These are phyloP conservation scores for Atta texana DNA, from an alignment of 1,140 invertebrate species.

Conservation along the genomic window DNA sequence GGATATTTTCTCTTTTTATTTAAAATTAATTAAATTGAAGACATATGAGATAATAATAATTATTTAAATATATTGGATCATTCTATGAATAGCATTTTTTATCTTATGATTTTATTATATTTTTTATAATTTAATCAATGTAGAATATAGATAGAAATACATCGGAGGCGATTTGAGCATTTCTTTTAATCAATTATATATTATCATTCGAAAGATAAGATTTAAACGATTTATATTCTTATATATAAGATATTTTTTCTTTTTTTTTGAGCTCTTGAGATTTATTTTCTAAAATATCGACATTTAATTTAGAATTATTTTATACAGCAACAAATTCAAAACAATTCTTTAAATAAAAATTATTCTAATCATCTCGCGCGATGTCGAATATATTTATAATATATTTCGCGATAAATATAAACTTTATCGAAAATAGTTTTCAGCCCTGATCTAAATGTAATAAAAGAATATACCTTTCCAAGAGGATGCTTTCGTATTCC, in stretches of 20 bases:
- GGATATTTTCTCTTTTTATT: no score
- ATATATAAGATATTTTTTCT: neutral
- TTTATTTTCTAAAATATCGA: neutral
- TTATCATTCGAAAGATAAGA: neutral
- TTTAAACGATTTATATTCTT: neutral
- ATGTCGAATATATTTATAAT: neutral
- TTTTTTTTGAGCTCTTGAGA: neutral
- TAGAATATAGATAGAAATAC: neutral
- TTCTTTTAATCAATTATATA: neutral
- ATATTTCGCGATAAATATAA: neutral
- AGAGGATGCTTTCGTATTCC: slow-evolving; percentile 92
- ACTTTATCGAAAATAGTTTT: neutral
- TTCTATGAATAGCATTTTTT: neutral
- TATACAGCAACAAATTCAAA: neutral
- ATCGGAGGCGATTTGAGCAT: neutral
- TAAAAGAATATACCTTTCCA: slow-evolving; percentile 88
- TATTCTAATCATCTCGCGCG: neutral
- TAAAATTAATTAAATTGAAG: slow-evolving; percentile 2
- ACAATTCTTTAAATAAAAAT: neutral
- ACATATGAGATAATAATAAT: neutral
- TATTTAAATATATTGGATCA: neutral
- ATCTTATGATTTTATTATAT: neutral
- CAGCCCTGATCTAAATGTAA: neutral
- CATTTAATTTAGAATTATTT: neutral
- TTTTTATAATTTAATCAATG: neutral